These are phyloP conservation scores for Pangasianodon hypophthalmus DNA, from an alignment of 2,113 vertebrate genomes.

Conservation along the genomic window DNA sequence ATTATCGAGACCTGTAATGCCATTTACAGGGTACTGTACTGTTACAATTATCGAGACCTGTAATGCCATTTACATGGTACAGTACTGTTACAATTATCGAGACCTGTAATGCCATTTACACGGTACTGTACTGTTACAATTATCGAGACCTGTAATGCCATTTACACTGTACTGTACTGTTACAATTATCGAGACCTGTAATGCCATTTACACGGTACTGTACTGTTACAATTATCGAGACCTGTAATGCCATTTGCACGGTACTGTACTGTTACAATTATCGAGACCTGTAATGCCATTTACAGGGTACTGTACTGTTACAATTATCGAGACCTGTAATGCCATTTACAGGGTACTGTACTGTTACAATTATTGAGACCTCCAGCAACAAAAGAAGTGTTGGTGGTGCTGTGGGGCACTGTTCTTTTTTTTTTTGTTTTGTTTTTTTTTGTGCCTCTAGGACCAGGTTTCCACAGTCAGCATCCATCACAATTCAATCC, in stretches of 20 bases:
- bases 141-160: too few species aligned
- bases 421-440: constrained; percentile 20
- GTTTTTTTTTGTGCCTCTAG: constrained; percentile 24
- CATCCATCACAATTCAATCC: constrained; percentile 18
- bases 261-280: constrained; percentile 34
- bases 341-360: not conserved
- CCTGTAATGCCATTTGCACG: not conserved
- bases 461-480: constrained; percentile 1
- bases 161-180: constrained; percentile 26
- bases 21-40: too few species aligned
- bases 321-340: too few species aligned
- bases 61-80: too few species aligned
- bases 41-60: constrained; percentile 31
- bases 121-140: constrained; percentile 27
- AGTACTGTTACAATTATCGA: constrained; percentile 32
- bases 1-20: constrained; percentile 21
- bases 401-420: not conserved
- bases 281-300: too few species aligned
- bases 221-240: too few species aligned
- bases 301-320: constrained; percentile 27
- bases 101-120: constrained; percentile 1
- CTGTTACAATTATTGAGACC: constrained; percentile 33
- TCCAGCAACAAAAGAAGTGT: not conserved
- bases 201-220: not conserved
- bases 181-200: too few species aligned